Evolutionary conservation across 1,140 invertebrate species (phyloP), one percentile per base, ranked within the genome.

Genomic region (Drosophila rhopaloa): DNA sequence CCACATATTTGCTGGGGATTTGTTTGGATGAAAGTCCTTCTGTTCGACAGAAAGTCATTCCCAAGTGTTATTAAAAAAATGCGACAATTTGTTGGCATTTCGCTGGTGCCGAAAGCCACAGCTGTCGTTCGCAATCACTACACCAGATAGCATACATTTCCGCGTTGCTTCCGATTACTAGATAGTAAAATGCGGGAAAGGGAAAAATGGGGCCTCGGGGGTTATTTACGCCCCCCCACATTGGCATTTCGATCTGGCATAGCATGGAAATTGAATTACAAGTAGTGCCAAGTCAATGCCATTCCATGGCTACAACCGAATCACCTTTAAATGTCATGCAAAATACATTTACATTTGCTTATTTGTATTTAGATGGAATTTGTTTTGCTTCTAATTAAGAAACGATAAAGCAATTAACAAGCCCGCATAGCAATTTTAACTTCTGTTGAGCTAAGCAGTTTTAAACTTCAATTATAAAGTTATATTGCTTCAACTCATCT

Each of bases 231-330:
- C 63, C 38, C 37, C 8, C 13, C 14, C 19, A 38, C 51, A 43
- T 58, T 67, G 57, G 38, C 65, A 66, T 66, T 43, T 71, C 29
- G 37, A 47, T 61, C 11, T 41, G 10, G 14, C 44, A 35, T 51
- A 48, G 53, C 51, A 53, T 37, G 37, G 16, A 81, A 85, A 86
- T 86, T 86, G 63, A 86, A 85, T 85, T 70, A 86, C 67, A 44
- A 70, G 68, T 53, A 50, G 51, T 60, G 79, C 56, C 79, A 74
- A 75, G 72, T 71, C 76, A 68, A 68, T 79, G 68, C n/a, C 75
- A 48, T 61, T 73, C 40, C 54, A 63, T 47, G 48, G 53, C 54
- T 32, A 14, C 60, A 41, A 37, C 44, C 47, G 56, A 71, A 76
- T 47, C 40, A 66, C 62, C 29, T 37, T 74, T 60, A 72, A 77